Conservation (phyloP, 92 coral and sea anemone genomes). For the Actinernus sp. region DNA sequence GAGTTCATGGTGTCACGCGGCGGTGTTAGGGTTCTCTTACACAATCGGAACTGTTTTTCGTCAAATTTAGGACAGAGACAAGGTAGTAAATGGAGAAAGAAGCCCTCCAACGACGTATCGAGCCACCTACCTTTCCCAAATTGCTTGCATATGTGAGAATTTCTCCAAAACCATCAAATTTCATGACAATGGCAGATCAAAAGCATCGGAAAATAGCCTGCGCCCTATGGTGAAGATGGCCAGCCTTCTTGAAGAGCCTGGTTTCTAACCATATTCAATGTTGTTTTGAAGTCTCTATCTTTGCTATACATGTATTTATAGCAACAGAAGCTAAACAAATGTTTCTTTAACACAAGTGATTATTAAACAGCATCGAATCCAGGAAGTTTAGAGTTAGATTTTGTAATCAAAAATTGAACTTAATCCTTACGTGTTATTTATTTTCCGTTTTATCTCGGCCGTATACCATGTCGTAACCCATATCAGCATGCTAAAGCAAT, state of each 20-base stretch:
- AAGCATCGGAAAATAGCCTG: conserved; percentile 3
- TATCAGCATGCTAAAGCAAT: conserved; percentile 28
- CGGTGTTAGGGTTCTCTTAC: not conserved
- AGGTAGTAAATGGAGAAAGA: conserved; percentile 16
- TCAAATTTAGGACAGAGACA: conserved; percentile 7
- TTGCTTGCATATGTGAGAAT: conserved; percentile 21
- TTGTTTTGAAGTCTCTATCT: conserved; percentile 1
- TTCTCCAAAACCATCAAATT: not conserved
- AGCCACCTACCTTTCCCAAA: conserved; percentile 29
- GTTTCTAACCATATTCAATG: not conserved
- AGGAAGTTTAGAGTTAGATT: conserved; percentile 52
- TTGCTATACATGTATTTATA: conserved; percentile 17
- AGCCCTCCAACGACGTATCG: conserved; percentile 30
- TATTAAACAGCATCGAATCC: conserved; percentile 19
- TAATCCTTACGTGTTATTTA: conserved; percentile 16
- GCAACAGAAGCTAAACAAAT: conserved; percentile 16
- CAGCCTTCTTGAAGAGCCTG: conserved; percentile 31
- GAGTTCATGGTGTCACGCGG: too few species aligned
- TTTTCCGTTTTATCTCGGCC: conserved; percentile 8
- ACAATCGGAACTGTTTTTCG: conserved; percentile 39
- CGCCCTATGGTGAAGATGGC: conserved; percentile 10
- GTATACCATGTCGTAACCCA: conserved; percentile 4
- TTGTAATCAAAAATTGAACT: conserved; percentile 40
- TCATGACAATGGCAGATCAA: conserved; percentile 18
- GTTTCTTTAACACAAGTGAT: conserved; percentile 19